Evolutionary conservation across 2,113 vertebrate species (phyloP).

Genomic region (Oncorhynchus clarkii): DNA sequence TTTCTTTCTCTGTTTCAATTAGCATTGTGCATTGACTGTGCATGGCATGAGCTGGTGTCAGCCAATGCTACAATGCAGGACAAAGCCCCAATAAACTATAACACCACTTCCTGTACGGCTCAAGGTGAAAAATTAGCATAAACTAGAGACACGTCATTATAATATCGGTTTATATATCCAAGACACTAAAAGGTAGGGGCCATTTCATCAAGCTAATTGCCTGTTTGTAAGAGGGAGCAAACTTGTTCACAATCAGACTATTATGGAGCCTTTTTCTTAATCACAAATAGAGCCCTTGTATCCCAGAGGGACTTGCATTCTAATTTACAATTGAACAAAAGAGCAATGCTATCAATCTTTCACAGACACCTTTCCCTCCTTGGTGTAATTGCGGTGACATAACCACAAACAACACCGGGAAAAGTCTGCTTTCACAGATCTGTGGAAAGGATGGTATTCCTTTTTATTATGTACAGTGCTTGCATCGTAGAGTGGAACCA

Average conservation of each 20-base stretch:
- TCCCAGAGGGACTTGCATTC: constrained; percentile 79
- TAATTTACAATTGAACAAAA: constrained; percentile 97
- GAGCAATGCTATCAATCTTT: constrained; percentile 99
- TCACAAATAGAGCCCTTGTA: constrained; percentile 93
- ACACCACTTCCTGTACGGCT: constrained; percentile 63
- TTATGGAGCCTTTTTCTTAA: constrained; percentile 88
- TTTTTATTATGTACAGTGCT: constrained; percentile 8
- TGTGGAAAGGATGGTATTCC: constrained; percentile 66
- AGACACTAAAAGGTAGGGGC: constrained; percentile 78
- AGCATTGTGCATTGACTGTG: constrained; percentile 14
- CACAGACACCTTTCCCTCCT: constrained; percentile 79
- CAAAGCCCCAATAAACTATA: constrained; percentile 44
- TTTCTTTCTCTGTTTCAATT: constrained; percentile 13
- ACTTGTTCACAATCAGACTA: constrained; percentile 94
- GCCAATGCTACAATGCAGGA: constrained; percentile 31
- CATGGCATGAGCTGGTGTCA: constrained; percentile 21
- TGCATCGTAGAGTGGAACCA: constrained; percentile 3
- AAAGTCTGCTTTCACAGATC: constrained; percentile 76
- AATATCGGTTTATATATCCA: constrained; percentile 91
- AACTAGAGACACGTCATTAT: constrained; percentile 85
- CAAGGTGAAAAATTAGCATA: constrained; percentile 92
- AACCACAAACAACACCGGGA: constrained; percentile 79
- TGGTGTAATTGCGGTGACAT: constrained; percentile 91
- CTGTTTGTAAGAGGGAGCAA: constrained; percentile 95
- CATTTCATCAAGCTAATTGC: constrained; percentile 99